Conservation (phyloP, 53 echinoderm and acorn worm species). For the Echinometra lucunter region DNA sequence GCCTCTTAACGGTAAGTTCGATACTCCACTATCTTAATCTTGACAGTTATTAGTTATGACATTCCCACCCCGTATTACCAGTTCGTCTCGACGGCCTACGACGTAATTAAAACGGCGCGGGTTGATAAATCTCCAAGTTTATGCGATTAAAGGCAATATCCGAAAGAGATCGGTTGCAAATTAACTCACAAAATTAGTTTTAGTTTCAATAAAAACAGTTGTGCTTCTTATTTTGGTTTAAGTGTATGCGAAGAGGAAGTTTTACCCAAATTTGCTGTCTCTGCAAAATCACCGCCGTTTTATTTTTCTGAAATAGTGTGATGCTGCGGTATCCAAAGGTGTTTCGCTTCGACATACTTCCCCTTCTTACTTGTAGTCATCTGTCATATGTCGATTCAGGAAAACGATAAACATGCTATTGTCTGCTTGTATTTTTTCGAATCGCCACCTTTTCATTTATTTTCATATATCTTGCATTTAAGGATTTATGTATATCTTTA, state of each 20-base stretch:
- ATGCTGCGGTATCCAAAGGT: neutral
- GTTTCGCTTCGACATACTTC: neutral
- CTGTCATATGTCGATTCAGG: too few species aligned
- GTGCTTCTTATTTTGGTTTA: neutral
- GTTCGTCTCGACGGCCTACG: neutral
- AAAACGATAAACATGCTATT: too few species aligned
- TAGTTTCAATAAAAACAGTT: neutral
- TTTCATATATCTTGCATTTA: too few species aligned
- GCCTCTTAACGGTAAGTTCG: slow-evolving; percentile 24
- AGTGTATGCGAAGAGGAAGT: too few species aligned
- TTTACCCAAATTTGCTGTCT: too few species aligned
- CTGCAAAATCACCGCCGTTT: too few species aligned
- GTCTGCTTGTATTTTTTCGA: too few species aligned
- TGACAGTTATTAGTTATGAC: slow-evolving; percentile 1
- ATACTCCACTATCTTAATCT: neutral
- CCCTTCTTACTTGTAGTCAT: neutral
- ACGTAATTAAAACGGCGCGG: slow-evolving; percentile 35
- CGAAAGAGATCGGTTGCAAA: neutral
- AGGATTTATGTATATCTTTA: too few species aligned
- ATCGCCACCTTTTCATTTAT: too few species aligned
- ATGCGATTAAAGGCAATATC: slow-evolving; percentile 7
- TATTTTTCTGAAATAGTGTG: neutral
- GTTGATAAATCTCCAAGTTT: slow-evolving; percentile 6
- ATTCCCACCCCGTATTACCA: neutral
- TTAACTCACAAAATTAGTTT: neutral